Base-by-base conservation (phyloP, 2,888 invertebrate species). In the Hipparchia semele region DNA sequence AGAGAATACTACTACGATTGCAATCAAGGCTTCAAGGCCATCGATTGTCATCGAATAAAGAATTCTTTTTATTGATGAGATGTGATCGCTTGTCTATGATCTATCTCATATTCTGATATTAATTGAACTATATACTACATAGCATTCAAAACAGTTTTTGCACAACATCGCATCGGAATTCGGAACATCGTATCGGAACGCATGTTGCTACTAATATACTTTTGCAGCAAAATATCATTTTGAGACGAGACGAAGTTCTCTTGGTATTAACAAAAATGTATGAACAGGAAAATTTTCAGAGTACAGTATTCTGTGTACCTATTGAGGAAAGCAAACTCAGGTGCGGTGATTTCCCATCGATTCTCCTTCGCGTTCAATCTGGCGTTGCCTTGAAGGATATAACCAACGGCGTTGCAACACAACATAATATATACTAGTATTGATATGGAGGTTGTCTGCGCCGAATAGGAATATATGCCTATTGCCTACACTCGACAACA, bases 391-490 rank as follows among this genome's bases (percentile, higher is more conserved):
- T 23, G 23, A 23, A 23, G 23, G 23, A 23, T 23, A 23, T 23
- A 23, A 23, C 23, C 23, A 23, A 23, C 0, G 23, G 23, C 23
- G 23, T 23, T 23, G 23, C 23, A 23, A 23, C 23, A 23, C 23
- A 23, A 23, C 0, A 23, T 23, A 23, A 23, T 23, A 23, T 23
- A 23, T 23, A 23, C 23, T 23, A 23, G 49, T 58, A 56, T 56
- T 54, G 8, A 45, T 67, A 67, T 58, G 46, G 56, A 56, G 67
- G 45, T 58, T 67, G 46, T 5, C n/a, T 58, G 46, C 46, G 58
- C 33, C n/a, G 62, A 76, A 71, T 72, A 71, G 72, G 66, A 73
- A 76, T 46, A 23, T 49, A 49, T 39, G 10, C 33, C 1, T 60
- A 59, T 9, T 46, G 13, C 8, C 3, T 8, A 49, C 45, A 62